Evolutionary conservation across 2,113 vertebrate species (phyloP), one percentile per base, ranked within the genome.

Genomic region (Ammodytes dubius): DNA sequence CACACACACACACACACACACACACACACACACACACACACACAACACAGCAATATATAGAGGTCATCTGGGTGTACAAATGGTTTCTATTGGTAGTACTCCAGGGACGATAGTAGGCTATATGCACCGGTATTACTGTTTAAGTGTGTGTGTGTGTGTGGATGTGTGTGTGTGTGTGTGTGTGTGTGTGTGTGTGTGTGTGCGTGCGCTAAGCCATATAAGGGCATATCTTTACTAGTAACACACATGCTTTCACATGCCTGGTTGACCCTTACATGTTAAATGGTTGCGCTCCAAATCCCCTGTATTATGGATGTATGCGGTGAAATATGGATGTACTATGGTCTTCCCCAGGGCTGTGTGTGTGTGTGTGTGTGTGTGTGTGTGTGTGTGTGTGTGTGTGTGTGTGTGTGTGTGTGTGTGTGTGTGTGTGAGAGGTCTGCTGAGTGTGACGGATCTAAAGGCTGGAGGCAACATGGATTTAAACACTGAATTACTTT

Each of bases 251-350:
- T 60, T 67, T 66, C 47, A 43, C 7, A 10, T 47, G 57, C 45
- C 39, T 43, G 69, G 10, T 14, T 76, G 77, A 49, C 45, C 47
- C 35, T 70, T 43, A 58, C 79, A 72, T 84, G 53, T 79, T 67
- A 54, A 83, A 70, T 40, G 67, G 54, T 14, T 54, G 46, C 5
- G 7, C n/a, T 72, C n/a, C 6, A 37, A 69, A 72, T 58, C 54
- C 54, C 27, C 53, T 88, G 39, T 12, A 85, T 88, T 77, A 86
- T 70, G 40, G 46, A 86, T 79, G 50, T 49, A 40, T 42, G 49
- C 43, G 67, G 63, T 89, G 27, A 82, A 77, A 85, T 78, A 85
- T 83, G 69, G 69, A 87, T 79, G 83, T 27, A 46, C 19, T 63
- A 37, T 46, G 52, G 56, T 27, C 40, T 65, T 71, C 15, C 68